Evolutionary conservation across 2,113 vertebrate species (phyloP), one percentile per base, ranked within the genome.

Genomic region (Craseonycteris thonglongyai): DNA sequence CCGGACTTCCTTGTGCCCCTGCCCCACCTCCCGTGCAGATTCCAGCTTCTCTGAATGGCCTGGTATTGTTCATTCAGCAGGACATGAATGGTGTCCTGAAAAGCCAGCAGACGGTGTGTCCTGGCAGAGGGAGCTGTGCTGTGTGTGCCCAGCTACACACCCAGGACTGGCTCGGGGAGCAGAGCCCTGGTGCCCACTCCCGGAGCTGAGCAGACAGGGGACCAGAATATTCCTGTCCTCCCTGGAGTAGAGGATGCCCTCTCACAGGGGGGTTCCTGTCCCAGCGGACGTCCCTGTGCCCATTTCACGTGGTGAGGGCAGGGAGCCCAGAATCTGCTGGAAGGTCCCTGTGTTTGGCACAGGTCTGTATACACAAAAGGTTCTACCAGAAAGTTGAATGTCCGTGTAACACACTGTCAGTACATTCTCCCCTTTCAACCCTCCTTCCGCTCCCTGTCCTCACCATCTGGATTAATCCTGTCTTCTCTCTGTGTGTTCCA

Each of bases 21-120:
- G 94, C 91, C 89, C 76, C 28, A 26, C 71, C 95, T 90, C 93
- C 88, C 88, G n/a, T 45, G 91, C 91, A 79, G 16, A 72, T 38
- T 2, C 54, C 66, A 11, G 88, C 79, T 92, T 91, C 80, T 72
- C 96, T 30, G 56, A 88, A 33, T 3, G 81, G 65, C 81, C 68
- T 69, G 0, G 1, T 2, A 40, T 81, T 86, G 86, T 68, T 93
- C 63, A 3, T 21, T 93, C 76, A 83, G 96, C 94, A 90, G 90
- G 84, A 96, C 97, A 65, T 80, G n/a, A n/a, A 58, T 45, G 58
- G 1, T 13, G 96, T 79, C 88, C 96, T 81, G 56, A 84, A 93
- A 96, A 96, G 83, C 93, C 95, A 80, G 68, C 35, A 22, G 97
- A 79, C 68, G 66, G 91, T 5, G 2, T 30, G 63, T 58, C 51